These are phyloP conservation scores for Reticulitermes lucifugus DNA, from an alignment of 2,888 invertebrate genomes.

Conservation along the genomic window DNA sequence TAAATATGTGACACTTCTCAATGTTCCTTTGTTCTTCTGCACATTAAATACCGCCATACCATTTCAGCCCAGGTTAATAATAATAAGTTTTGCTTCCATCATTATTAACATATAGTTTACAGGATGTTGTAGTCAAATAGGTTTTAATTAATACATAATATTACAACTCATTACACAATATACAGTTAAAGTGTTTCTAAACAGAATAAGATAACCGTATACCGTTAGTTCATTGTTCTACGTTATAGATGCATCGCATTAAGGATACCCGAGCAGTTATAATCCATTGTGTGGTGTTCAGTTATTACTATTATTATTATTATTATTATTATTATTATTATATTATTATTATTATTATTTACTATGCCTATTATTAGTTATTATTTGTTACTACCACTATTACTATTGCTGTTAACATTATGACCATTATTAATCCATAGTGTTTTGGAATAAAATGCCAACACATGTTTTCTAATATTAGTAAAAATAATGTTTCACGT, in stretches of 20 bases:
- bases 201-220: conserved; percentile 46
- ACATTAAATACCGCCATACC: conserved; percentile 32
- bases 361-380: conserved; percentile 8
- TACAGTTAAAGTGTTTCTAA: conserved; percentile 47
- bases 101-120: conserved; percentile 51
- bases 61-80: conserved; percentile 42
- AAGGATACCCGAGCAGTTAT: conserved; percentile 44
- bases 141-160: conserved; percentile 50
- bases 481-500: neutral
- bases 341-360: conserved; percentile 29
- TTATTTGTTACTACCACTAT: conserved; percentile 38
- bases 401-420: conserved; percentile 33
- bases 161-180: conserved; percentile 47
- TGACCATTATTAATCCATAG: conserved; percentile 16
- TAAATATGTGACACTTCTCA: neutral
- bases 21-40: conserved; percentile 35
- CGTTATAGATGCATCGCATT: conserved; percentile 47
- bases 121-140: conserved; percentile 52
- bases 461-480: conserved; percentile 25
- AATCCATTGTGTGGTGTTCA: conserved; percentile 48
- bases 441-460: conserved; percentile 41
- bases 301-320: conserved; percentile 23
- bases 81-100: conserved; percentile 47
- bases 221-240: conserved; percentile 48
- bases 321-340: conserved; percentile 10